Base-by-base conservation (phyloP, 2,888 invertebrate genomes). In the Nemoura dubitans region DNA sequence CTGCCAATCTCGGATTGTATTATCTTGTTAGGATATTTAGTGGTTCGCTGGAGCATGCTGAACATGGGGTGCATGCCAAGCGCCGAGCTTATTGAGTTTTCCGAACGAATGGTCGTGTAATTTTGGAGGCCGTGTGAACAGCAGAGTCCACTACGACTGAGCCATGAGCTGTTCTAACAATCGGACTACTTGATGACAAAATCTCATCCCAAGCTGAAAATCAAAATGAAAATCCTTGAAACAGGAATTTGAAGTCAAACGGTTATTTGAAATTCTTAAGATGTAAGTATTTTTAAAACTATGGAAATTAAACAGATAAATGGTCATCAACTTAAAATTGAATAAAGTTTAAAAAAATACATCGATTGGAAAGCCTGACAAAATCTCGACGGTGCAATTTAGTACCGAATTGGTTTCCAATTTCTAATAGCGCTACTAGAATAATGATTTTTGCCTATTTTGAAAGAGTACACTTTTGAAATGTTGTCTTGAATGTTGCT, bases 171-270 rank as follows among this genome's bases (percentile, higher is more conserved):
- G 21, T 14, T 5, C 28, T 84, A 76, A 29, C 30, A 81, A 29
- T 30, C 28, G 76, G 84, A 5, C 59, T 84, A 84, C 14, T 59
- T 76, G 84, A 76, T 21, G 84, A 59, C 59, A 83, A 83, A 59
- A 83, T 76, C 26, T 84, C 84, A 59, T 76, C 84, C 76, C 21
- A 25, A 14, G 59, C 84, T 84, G 84, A 84, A 83, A 83, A 84
- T 27, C 26, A 59, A 84, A 84, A 84, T 59, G 25, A 27, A 43
- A 84, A 76, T 84, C 59, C 84, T 84, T 84, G 76, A 84, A 42
- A 26, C 42, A 26, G 42, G 16, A 82, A 29, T 82, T 30, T 29
- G 28, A 30, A 81, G 6, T 27, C 81, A 81, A 81, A 27, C 5
- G 7, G 26, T 16, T 27, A 81, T 81, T 81, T 26, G 16, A 28